Conservation (phyloP, 2,113 vertebrate genomes). For the Oostethus manadensis region DNA sequence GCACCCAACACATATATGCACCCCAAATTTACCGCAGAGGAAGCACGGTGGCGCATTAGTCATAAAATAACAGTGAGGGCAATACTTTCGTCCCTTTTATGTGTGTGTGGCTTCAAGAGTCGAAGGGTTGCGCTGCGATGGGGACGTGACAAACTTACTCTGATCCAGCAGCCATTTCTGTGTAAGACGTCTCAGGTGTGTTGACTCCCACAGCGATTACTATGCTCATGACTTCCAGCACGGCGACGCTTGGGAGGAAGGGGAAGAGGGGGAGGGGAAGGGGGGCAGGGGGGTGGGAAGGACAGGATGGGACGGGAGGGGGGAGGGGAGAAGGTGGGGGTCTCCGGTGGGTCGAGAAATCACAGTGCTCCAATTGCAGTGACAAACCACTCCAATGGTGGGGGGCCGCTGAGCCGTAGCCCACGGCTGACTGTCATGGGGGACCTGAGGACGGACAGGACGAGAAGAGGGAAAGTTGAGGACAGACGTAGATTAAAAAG, state of each 20-base stretch:
- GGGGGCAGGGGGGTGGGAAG: slow-evolving; percentile 42
- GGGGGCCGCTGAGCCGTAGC: slow-evolving; percentile 86
- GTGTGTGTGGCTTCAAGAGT: not conserved
- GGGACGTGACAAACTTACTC: slow-evolving; percentile 80
- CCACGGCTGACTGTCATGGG: slow-evolving; percentile 94
- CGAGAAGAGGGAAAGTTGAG: slow-evolving; percentile 1
- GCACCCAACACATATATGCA: not conserved
- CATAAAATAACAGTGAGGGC: not conserved
- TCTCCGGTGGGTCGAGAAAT: slow-evolving; percentile 79
- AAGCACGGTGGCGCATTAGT: not conserved
- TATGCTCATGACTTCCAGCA: slow-evolving; percentile 99
- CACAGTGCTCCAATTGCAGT: slow-evolving; percentile 87
- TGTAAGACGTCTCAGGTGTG: slow-evolving; percentile 99
- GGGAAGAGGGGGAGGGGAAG: slow-evolving; percentile 65
- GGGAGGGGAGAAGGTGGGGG: slow-evolving; percentile 41
- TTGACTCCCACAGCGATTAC: slow-evolving; percentile 99
- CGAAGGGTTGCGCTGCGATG: not conserved
- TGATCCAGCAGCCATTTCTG: slow-evolving; percentile 99
- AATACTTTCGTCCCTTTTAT: not conserved
- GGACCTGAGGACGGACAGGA: slow-evolving; percentile 72
- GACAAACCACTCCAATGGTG: slow-evolving; percentile 86
- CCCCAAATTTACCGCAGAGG: not conserved
- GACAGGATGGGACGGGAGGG: slow-evolving; percentile 72
- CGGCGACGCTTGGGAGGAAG: slow-evolving; percentile 73
- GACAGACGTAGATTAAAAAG: not conserved